phyloP scores from a whole-genome alignment of 1,140 invertebrate genomes.

The Ceratoteleas bidentatus region DNA sequence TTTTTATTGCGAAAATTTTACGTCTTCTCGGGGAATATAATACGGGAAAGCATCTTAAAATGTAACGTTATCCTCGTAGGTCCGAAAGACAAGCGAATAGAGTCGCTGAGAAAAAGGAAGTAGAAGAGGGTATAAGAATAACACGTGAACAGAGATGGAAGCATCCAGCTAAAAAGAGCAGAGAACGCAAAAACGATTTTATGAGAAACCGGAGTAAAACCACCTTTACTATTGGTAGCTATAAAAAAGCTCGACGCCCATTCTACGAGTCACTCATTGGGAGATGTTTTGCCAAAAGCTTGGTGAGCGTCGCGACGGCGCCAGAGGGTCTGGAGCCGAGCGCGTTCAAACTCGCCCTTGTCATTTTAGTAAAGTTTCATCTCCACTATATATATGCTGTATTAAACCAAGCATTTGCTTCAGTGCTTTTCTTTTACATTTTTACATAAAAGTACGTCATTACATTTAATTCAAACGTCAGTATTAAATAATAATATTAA shows the following conservation, averaged over 20 bases:
- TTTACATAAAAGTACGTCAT: conserved; percentile 4
- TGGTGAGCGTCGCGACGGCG: conserved; percentile 76
- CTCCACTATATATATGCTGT: conserved; percentile 54
- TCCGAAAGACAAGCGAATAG: no score
- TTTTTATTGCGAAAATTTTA: no score
- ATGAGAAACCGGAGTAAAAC: conserved; percentile 70
- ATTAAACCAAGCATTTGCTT: conserved; percentile 62
- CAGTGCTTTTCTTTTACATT: conserved; percentile 47
- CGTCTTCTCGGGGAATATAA: no score
- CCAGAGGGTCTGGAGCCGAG: conserved; percentile 78
- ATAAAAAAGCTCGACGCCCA: conserved; percentile 74
- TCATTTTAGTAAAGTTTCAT: conserved; percentile 72
- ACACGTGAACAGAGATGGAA: conserved; percentile 32
- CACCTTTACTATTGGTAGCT: conserved; percentile 63
- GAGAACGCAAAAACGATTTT: conserved; percentile 69
- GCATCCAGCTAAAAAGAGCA: conserved; percentile 16
- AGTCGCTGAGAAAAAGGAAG: conserved; percentile 46
- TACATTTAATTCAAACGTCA: no score
- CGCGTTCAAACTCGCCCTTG: conserved; percentile 69
- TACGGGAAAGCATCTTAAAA: no score
- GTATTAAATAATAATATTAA: no score
- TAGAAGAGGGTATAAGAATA: conserved; percentile 32
- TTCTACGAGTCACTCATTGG: conserved; percentile 67
- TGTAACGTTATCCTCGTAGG: no score
- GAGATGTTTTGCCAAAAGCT: conserved; percentile 78